Evolutionary conservation across 2,888 invertebrate species (phyloP).

Genomic region (Scaptomyza reducta): DNA sequence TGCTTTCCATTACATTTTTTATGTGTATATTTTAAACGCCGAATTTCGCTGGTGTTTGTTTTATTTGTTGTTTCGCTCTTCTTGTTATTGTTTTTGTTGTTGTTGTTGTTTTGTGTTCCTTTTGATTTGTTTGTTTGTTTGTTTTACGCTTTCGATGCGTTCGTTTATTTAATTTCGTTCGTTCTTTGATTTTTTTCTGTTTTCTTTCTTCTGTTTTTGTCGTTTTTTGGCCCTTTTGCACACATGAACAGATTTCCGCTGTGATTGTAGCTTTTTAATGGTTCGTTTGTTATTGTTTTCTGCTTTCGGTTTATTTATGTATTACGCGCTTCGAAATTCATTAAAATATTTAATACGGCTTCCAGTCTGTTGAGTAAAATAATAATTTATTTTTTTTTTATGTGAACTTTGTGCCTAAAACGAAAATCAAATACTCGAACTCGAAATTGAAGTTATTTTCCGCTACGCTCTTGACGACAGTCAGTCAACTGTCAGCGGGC

Average conservation of each 20-base stretch:
- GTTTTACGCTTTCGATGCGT: slow-evolving; percentile 32
- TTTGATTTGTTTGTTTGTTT: slow-evolving; percentile 46
- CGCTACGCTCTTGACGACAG: slow-evolving; percentile 70
- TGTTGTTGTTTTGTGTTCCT: slow-evolving; percentile 11
- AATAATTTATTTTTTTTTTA: slow-evolving; percentile 10
- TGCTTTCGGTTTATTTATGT: slow-evolving; percentile 48
- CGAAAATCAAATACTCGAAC: slow-evolving; percentile 42
- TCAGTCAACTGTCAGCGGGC: slow-evolving; percentile 81
- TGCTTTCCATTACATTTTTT: slow-evolving; percentile 85
- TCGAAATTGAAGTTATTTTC: slow-evolving; percentile 25
- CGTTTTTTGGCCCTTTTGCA: slow-evolving; percentile 18
- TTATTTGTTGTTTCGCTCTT: slow-evolving; percentile 1
- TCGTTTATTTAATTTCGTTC: slow-evolving; percentile 24
- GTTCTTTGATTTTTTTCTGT: too few relatives aligned
- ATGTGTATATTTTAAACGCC: slow-evolving; percentile 69
- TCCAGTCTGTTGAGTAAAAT: slow-evolving; percentile 22
- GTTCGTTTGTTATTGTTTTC: slow-evolving; percentile 30
- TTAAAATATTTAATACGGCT: slow-evolving; percentile 57
- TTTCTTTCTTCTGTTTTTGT: slow-evolving; percentile 7
- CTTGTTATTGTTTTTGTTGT: slow-evolving; percentile 21
- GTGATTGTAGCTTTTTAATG: slow-evolving; percentile 56
- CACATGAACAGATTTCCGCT: slow-evolving; percentile 41
- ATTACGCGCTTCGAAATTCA: slow-evolving; percentile 58
- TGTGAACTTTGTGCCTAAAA: slow-evolving; percentile 29
- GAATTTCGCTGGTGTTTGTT: slow-evolving; percentile 56